These are phyloP conservation scores for Phyto melanocephala DNA, from an alignment of 2,888 invertebrate species.

Conservation along the genomic window DNA sequence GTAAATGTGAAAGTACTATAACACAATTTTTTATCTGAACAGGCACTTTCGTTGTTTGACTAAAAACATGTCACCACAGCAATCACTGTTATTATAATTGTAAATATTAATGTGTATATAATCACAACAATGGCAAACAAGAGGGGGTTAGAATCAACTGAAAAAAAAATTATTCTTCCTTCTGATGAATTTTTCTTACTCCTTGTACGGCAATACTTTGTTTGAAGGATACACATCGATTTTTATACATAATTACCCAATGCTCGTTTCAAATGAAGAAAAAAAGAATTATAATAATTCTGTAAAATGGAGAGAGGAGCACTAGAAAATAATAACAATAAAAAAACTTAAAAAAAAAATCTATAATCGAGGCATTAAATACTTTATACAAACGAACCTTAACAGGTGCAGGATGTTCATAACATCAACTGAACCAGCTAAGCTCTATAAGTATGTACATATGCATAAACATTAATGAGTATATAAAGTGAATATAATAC, in stretches of 20 bases:
- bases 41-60: too few relatives aligned
- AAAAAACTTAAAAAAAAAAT: conserved; percentile 28
- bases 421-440: conserved; percentile 19
- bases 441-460: too few relatives aligned
- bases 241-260: conserved; percentile 50
- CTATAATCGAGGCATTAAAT: conserved; percentile 59
- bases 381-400: conserved; percentile 52
- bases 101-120: conserved; percentile 18
- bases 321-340: conserved; percentile 43
- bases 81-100: conserved; percentile 31
- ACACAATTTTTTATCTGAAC: too few relatives aligned
- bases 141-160: conserved; percentile 41
- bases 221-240: conserved; percentile 61
- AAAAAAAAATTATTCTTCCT: conserved; percentile 54
- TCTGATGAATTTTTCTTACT: conserved; percentile 33
- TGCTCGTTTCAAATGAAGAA: conserved; percentile 42
- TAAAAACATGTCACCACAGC: neutral
- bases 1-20: too few relatives aligned
- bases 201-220: conserved; percentile 35
- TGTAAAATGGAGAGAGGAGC: conserved; percentile 38
- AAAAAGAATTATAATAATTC: conserved; percentile 19
- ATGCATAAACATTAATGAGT: too few relatives aligned
- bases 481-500: conserved; percentile 21
- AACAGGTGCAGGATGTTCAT: conserved; percentile 42
- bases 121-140: conserved; percentile 36